phyloP scores from a whole-genome alignment of 2,888 invertebrate genomes.

The Ectobius pallidus region DNA sequence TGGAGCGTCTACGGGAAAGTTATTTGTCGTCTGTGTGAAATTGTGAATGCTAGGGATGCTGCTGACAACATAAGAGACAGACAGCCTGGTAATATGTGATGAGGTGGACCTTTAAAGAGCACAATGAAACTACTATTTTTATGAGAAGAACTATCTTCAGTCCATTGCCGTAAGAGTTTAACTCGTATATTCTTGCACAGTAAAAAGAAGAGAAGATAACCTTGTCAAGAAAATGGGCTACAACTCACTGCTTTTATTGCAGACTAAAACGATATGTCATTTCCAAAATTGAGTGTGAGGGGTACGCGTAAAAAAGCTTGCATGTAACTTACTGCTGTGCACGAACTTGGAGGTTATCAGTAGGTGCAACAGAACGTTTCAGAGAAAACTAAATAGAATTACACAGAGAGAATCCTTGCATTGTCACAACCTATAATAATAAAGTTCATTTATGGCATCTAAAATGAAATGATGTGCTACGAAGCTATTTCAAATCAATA shows the following conservation, averaged over 20 bases:
- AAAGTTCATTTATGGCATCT: no score
- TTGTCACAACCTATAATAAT: no score
- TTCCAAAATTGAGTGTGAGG: not conserved
- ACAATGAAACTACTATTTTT: not conserved
- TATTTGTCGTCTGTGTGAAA: not conserved
- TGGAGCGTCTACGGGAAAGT: constrained; percentile 6
- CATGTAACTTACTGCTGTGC: no score
- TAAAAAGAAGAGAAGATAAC: not conserved
- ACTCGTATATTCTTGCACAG: not conserved
- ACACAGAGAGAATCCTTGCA: no score
- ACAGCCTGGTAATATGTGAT: not conserved
- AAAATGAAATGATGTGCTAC: no score
- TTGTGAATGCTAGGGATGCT: not conserved
- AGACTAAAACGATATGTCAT: not conserved
- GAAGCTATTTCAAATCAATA: no score
- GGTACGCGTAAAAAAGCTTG: no score
- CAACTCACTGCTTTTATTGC: not conserved
- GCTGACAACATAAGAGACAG: no score
- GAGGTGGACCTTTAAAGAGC: constrained; percentile 1
- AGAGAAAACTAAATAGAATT: no score
- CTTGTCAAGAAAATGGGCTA: not conserved
- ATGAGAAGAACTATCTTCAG: not conserved
- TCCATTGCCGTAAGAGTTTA: not conserved
- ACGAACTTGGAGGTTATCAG: no score
- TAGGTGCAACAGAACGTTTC: no score